Base-by-base conservation (phyloP, 2,113 vertebrate genomes). In the Xiphophorus couchianus region DNA sequence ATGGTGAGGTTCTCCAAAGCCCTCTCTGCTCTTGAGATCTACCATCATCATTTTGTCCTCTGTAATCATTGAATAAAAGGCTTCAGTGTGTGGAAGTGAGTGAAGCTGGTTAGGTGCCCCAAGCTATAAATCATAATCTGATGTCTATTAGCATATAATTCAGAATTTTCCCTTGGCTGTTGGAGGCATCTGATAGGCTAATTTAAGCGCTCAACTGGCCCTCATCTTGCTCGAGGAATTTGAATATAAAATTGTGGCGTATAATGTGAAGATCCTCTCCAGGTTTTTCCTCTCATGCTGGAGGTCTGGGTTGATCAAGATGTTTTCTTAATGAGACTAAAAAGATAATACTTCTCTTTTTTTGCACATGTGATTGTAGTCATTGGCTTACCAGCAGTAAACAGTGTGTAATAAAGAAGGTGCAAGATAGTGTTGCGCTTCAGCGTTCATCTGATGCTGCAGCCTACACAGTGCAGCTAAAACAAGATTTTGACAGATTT, bases 51-150 rank as follows among this genome's bases (percentile, higher is more conserved):
- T 83, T 86, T 84, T 58, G 77, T 77, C 66, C 76, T 70, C 48
- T 79, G 69, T 79, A 82, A 85, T 89, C 84, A 78, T n/a, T 17
- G 68, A 84, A 84, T 81, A 86, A 83, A 83, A 68, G 85, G 22
- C 61, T 71, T 79, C 37, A 48, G 35, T 73, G 8, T 76, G 35
- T 9, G 60, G 48, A 63, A 42, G 69, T 28, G 60, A n/a, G 71
- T 70, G 51, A 22, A 70, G 48, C 33, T 83, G 74, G 69, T 77
- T 31, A 62, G 67, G 73, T 69, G 77, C 90, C 85, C 83, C 68
- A 66, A 85, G 91, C 88, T 81, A 84, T 82, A 66, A 78, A 88
- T 91, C 83, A 85, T 92, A 86, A 90, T 93, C 89, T 92, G 73
- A 72, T 80, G 78, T 87, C 82, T 84, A 89, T 93, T 91, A 91